Base-by-base conservation (phyloP, 2,888 invertebrate species). In the Lycaena phlaeas region DNA sequence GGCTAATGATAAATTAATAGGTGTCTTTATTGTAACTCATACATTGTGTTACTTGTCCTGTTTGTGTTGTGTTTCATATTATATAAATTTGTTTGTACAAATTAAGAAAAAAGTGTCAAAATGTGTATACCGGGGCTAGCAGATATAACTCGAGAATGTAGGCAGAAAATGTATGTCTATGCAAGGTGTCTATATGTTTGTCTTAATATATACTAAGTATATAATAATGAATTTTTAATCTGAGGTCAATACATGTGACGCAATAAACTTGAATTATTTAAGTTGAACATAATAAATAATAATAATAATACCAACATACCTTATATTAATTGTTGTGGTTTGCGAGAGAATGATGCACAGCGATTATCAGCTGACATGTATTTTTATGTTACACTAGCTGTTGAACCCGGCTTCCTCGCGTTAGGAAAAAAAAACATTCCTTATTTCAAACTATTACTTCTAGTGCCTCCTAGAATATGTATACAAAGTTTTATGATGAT, bases 1-100 rank as follows among this genome's bases (percentile, higher is more conserved):
- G 22, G 45, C 51, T 81, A 79, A 81, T 70, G 72, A 69, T 53
- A 64, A 68, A 72, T 74, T 73, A 77, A 79, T 78, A 7, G 17
- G 2, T 18, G 1, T 34, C 18, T 18, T 12, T 61, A 64, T 66
- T 56, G 45, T 48, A 43, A 58, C 45, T 46, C 68, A 69, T 49
- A 31, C 42, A 44, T 43, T 44, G 27, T 43, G 17, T n/a, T 40
- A 38, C 7, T 38, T 29, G 27, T 6, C 26, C 28, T 31, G 27
- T 9, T 25, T 38, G 14, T 40, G 27, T 18, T 27, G 26, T 34
- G 10, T 30, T 36, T 31, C 43, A 31, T 42, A 39, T 34, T 14
- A 31, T n/a, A 38, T 44, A 51, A n/a, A 46, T 41, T 40, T 15
- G 37, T 51, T n/a, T 12, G 18, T 12, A 30, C n/a, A n/a, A n/a